Evolutionary conservation across 2,888 invertebrate species (phyloP), one percentile per base, ranked within the genome.

Genomic region (Julus scandinavius): DNA sequence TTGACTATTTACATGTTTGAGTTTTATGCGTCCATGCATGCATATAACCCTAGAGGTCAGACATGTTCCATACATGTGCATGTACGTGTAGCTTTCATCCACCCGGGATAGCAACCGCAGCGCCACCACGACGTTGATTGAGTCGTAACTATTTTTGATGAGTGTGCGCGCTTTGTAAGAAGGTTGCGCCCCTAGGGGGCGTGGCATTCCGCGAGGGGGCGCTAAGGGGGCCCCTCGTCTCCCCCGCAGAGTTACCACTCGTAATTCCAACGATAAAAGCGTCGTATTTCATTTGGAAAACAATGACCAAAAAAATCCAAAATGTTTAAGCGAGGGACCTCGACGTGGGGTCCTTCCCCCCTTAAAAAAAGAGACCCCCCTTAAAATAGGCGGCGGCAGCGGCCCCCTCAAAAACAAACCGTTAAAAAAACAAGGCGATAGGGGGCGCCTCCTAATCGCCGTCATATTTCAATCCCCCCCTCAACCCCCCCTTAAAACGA

Each of bases 211-310:
- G 54, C 17, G 17, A 54, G 54, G 54, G 15, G 54, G 54, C 54
- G 41, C 15, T 54, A 54, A 54, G 54, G 54, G 54, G 54, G 54
- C n/a, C 54, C 54, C 13, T 2, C 4, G 54, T 15, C 54, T 17
- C 54, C 54, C 54, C 54, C 17, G 54, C 41, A 9, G 54, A 54
- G 54, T n/a, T 17, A 54, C 54, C 54, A 54, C 13, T 54, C 13
- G 54, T 54, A 54, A 54, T 54, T 54, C 54, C 54, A 13, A 13
- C 54, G 54, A 54, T 54, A 54, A 54, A 54, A 54, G 54, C 54
- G 54, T 54, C 54, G 54, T 54, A 54, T 54, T 54, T 54, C 54
- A 54, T 54, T 54, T 54, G 54, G 54, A 54, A 54, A 54, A 54
- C 54, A 54, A 54, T 54, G 54, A 9, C 54, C 13, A 54, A 54